phyloP scores from a whole-genome alignment of 2,797 vertebrate species.

The Hipposideros larvatus region DNA sequence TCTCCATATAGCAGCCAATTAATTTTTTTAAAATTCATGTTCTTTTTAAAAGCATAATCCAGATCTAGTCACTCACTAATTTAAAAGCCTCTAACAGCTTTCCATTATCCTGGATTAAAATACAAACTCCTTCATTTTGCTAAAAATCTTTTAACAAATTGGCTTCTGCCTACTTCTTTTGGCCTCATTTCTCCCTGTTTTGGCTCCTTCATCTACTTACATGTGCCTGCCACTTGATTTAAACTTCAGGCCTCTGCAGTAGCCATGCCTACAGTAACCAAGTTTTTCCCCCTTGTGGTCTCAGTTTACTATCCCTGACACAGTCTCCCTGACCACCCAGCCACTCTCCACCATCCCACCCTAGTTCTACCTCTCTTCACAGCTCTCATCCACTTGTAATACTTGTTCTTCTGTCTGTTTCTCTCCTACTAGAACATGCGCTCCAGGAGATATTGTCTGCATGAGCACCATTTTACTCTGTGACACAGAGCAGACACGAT shows the following conservation, averaged over 20 bases:
- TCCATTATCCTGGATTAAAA: background rate
- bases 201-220: background rate
- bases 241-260: background rate
- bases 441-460: background rate
- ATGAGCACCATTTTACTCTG: background rate
- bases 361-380: background rate
- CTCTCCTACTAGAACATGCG: background rate
- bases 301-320: background rate
- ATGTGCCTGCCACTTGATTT: background rate
- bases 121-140: background rate
- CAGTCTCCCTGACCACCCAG: too few species aligned
- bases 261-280: background rate
- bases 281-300: accelerated
- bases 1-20: background rate
- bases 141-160: background rate
- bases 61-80: background rate
- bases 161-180: background rate
- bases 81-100: background rate
- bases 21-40: background rate
- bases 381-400: background rate
- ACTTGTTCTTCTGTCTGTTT: background rate
- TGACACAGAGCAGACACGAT: background rate
- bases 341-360: background rate
- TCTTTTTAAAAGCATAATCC: background rate
- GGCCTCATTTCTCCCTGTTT: background rate